phyloP scores from a whole-genome alignment of 2,888 invertebrate species.

The Lepetodrilus schrolli region DNA sequence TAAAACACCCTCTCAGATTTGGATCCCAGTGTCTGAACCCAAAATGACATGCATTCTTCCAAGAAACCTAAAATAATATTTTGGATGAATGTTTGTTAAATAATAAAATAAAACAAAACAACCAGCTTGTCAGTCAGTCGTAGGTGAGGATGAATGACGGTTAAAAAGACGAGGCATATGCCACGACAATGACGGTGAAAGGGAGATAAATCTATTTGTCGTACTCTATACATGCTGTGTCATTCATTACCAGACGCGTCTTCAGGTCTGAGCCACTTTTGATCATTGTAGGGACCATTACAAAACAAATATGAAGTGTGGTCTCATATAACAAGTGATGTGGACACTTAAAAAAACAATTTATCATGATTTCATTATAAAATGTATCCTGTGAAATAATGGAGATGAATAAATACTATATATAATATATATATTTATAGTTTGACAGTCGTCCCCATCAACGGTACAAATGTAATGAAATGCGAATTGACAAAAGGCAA shows the following conservation, averaged over 20 bases:
- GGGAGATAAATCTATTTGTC: conserved; percentile 27
- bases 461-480: conserved; percentile 4
- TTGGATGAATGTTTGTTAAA: neutral
- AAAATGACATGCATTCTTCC: conserved; percentile 1
- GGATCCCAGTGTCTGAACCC: conserved; percentile 15
- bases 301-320: neutral
- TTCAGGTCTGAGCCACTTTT: no score
- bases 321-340: conserved; percentile 12
- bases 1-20: conserved; percentile 24
- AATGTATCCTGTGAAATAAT: neutral
- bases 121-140: neutral
- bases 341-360: neutral
- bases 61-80: conserved; percentile 17
- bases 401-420: neutral
- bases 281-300: no score
- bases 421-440: conserved; percentile 3
- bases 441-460: no score
- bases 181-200: conserved; percentile 3
- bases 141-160: conserved; percentile 5
- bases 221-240: no score
- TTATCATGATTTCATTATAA: conserved; percentile 2
- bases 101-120: conserved; percentile 19
- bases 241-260: no score
- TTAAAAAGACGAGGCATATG: neutral
- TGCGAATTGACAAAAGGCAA: conserved; percentile 19